A percentile compares a stretch with the other conserved stretches of the same genome.
phyloP scores from a whole-genome alignment of 2,797 vertebrate species.

The Sebastes diploproa region DNA sequence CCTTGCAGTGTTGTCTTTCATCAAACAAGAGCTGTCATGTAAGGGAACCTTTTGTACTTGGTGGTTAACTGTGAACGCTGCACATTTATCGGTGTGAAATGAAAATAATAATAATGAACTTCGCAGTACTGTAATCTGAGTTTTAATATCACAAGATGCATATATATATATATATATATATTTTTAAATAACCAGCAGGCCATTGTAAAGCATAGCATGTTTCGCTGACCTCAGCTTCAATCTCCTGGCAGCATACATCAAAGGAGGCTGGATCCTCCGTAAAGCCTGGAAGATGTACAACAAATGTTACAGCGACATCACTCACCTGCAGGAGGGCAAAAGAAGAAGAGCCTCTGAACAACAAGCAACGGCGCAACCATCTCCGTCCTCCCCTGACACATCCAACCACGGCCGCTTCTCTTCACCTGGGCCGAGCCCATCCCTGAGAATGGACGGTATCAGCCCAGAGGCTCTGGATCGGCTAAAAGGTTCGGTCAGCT shows the following conservation, averaged over 20 bases:
- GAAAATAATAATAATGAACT: neutral
- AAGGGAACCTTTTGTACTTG: neutral
- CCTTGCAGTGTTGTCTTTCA: constrained; percentile 95
- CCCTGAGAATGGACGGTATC: constrained; percentile 73
- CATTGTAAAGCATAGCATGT: neutral
- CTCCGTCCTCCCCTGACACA: constrained; percentile 78
- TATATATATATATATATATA: neutral
- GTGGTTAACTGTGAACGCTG: neutral
- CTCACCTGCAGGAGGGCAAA: constrained; percentile 90
- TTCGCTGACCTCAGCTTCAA: constrained; percentile 2
- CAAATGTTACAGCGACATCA: constrained; percentile 97
- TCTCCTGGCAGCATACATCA: constrained; percentile 90
- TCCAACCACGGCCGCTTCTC: constrained; percentile 82
- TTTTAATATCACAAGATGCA: neutral
- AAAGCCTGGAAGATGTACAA: constrained; percentile 99
- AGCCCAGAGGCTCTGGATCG: constrained; percentile 91
- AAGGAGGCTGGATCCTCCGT: constrained; percentile 99
- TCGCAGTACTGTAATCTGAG: neutral
- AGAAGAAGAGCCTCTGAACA: constrained; percentile 82
- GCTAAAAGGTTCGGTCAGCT: constrained; percentile 98
- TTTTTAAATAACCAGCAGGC: neutral
- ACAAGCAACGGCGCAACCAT: constrained; percentile 70
- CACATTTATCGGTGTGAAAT: neutral
- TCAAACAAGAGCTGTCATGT: constrained; percentile 98
- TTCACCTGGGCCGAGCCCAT: constrained; percentile 58